Percentiles rank a stretch among this genome's conserved stretches.
These are phyloP conservation scores for Caenorhabditis sulstoni DNA, from an alignment of 2,888 invertebrate species.

Conservation along the genomic window DNA sequence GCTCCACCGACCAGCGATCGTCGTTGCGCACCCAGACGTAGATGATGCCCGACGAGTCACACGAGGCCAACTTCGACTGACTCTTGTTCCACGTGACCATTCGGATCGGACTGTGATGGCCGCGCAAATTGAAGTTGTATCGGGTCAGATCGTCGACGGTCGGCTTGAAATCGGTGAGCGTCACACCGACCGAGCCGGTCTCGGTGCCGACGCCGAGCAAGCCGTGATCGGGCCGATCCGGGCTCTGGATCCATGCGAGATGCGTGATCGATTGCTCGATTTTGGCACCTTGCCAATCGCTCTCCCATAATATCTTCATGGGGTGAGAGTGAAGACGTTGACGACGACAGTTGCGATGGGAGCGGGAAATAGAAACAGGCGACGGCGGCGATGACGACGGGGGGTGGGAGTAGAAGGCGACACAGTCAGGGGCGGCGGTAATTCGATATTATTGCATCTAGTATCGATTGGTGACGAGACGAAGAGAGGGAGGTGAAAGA, in stretches of 20 bases:
- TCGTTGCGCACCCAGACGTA: conserved; percentile 99
- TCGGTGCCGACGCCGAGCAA: conserved; percentile 75
- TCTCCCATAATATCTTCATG: conserved; percentile 78
- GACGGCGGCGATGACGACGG: background rate
- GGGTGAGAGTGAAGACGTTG: background rate
- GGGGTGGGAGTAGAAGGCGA: conserved; percentile 1
- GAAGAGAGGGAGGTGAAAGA: conserved; percentile 18
- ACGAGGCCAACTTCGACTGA: conserved; percentile 96
- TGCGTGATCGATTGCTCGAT: conserved; percentile 71
- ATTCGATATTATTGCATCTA: conserved; percentile 24
- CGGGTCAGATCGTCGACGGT: conserved; percentile 63
- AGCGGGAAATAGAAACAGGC: background rate
- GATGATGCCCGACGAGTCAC: conserved; percentile 93
- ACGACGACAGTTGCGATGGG: background rate
- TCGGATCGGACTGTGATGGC: conserved; percentile 85
- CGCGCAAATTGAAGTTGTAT: conserved; percentile 93
- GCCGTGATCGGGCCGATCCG: conserved; percentile 64
- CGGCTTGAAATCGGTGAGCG: conserved; percentile 71
- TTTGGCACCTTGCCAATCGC: conserved; percentile 77
- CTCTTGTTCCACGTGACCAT: conserved; percentile 97
- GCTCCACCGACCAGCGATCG: conserved; percentile 97
- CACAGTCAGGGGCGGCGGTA: conserved; percentile 15
- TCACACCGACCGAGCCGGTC: conserved; percentile 79
- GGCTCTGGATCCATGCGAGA: conserved; percentile 64
- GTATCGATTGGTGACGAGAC: conserved; percentile 25